phyloP scores from a whole-genome alignment of 2,888 invertebrate species.

The Ethmia dodecea region DNA sequence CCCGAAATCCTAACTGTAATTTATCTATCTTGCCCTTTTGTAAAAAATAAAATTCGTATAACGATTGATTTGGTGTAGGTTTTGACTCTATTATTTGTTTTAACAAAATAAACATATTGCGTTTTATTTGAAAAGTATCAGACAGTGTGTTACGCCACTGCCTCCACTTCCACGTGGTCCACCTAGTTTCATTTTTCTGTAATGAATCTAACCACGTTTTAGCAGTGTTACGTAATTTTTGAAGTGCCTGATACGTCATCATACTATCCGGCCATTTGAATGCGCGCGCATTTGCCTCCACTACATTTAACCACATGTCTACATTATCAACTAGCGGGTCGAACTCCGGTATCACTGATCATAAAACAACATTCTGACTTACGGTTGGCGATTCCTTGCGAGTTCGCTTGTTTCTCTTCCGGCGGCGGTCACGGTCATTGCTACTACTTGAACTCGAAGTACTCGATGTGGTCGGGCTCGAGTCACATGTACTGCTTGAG shows the following conservation, averaged over 20 bases:
- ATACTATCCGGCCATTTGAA: slow-evolving; percentile 24
- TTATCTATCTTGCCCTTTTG: slow-evolving; percentile 16
- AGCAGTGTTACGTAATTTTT: slow-evolving; percentile 23
- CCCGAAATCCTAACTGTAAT: slow-evolving; percentile 13
- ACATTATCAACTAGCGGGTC: slow-evolving; percentile 17
- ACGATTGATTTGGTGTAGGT: slow-evolving; percentile 14
- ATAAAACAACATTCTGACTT: slow-evolving; percentile 15
- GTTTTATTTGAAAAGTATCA: slow-evolving; percentile 21
- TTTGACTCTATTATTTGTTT: slow-evolving; percentile 16
- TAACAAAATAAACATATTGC: slow-evolving; percentile 19
- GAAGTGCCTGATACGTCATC: slow-evolving; percentile 19
- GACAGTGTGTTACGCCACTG: slow-evolving; percentile 23
- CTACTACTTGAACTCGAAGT: no score
- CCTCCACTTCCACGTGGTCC: slow-evolving; percentile 25
- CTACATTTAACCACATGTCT: slow-evolving; percentile 24
- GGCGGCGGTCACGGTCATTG: no score
- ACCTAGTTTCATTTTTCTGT: slow-evolving; percentile 22
- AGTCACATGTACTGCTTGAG: no score
- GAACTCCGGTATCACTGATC: slow-evolving; percentile 20
- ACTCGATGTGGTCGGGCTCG: no score
- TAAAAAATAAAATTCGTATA: slow-evolving; percentile 24
- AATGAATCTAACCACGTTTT: slow-evolving; percentile 26
- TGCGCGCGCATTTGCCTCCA: slow-evolving; percentile 24
- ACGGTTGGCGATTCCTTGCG: slow-evolving; percentile 13
- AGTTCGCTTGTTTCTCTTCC: no score